phyloP scores from a whole-genome alignment of 2,113 vertebrate species.

The Dinomys branickii region DNA sequence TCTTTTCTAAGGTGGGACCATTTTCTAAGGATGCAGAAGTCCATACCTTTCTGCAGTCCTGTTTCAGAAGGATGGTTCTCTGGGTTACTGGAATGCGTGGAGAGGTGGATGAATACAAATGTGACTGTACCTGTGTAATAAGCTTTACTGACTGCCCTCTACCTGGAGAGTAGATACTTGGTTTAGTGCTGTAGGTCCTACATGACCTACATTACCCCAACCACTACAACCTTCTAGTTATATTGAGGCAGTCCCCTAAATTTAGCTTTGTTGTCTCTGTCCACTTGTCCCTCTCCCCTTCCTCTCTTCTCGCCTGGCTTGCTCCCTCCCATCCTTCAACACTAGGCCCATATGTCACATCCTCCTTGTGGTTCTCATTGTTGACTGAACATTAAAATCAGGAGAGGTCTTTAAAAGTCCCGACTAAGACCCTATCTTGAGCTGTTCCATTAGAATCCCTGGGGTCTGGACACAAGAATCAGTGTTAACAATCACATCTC shows the following conservation, averaged over 20 bases:
- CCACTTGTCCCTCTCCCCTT: not conserved
- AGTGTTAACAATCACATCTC: not conserved
- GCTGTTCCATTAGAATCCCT: not conserved
- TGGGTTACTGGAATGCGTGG: not conserved
- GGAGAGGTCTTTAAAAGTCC: not conserved
- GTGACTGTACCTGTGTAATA: not conserved
- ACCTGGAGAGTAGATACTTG: not conserved
- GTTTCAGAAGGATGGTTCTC: not conserved
- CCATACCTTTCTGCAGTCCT: not conserved
- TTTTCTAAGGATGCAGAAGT: not conserved
- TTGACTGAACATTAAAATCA: not conserved
- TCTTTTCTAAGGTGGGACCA: not conserved
- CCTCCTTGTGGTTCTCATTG: not conserved
- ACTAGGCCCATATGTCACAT: not conserved
- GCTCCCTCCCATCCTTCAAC: not conserved
- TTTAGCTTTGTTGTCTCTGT: not conserved
- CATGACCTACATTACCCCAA: too few species aligned
- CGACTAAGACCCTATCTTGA: not conserved
- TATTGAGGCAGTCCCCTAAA: not conserved
- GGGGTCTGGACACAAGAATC: not conserved
- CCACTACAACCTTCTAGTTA: not conserved
- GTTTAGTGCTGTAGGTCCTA: not conserved
- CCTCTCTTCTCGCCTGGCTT: not conserved
- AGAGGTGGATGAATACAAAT: not conserved
- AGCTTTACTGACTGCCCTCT: not conserved